Evolutionary conservation across 53 echinoderm and acorn worm species (phyloP).

Genomic region (Pentamera pediparva): DNA sequence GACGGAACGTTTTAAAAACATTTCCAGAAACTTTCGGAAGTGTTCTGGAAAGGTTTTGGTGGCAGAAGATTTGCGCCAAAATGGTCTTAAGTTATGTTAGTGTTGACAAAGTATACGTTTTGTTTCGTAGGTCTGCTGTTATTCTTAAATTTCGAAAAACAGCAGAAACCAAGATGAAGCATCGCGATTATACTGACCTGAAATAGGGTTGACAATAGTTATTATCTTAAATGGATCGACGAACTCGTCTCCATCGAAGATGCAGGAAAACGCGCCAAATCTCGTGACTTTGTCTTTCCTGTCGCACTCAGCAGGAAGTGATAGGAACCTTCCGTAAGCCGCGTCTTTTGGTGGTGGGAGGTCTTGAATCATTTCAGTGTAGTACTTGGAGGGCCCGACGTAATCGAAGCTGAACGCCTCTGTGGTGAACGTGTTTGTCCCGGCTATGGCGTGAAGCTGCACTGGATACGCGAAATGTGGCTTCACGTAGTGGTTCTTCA

Average conservation of each 20-base stretch:
- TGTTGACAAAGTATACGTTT: too few species aligned
- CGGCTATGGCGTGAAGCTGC: conserved; percentile 6
- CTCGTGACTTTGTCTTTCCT: not conserved
- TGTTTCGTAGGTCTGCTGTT: too few species aligned
- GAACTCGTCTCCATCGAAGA: not conserved
- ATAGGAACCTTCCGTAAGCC: not conserved
- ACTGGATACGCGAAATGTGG: not conserved
- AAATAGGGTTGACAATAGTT: not conserved
- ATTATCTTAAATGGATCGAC: conserved; percentile 1
- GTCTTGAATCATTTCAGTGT: too few species aligned
- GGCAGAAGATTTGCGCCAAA: too few species aligned
- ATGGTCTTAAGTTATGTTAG: too few species aligned
- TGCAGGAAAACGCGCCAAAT: not conserved
- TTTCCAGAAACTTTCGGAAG: not conserved
- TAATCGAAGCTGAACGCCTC: not conserved
- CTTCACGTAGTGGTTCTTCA: not conserved
- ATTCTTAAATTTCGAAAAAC: too few species aligned
- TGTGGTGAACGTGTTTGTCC: not conserved
- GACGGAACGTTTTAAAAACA: not conserved
- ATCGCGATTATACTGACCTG: not conserved
- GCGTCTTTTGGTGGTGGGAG: too few species aligned
- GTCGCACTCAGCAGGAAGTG: not conserved
- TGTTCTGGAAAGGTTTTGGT: too few species aligned
- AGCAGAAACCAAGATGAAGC: not conserved
- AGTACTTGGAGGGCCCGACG: not conserved